phyloP scores from a whole-genome alignment of 2,888 invertebrate genomes.

The Bruchidius siliquastri region DNA sequence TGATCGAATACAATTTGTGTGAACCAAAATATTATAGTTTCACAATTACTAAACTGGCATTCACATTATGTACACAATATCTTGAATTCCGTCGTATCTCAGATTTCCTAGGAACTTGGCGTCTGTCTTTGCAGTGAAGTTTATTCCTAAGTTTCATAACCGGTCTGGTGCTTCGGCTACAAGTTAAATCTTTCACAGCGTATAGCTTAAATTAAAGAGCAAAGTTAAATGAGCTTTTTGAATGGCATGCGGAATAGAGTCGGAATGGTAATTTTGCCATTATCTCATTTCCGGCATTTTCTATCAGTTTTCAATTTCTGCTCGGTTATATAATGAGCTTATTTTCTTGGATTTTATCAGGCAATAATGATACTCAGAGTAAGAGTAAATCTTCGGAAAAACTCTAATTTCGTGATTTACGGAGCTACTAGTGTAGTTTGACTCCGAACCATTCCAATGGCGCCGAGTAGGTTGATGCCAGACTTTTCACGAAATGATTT shows the following conservation, averaged over 20 bases:
- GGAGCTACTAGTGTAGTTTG: too few relatives aligned
- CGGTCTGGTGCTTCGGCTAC: not conserved
- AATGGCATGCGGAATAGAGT: not conserved
- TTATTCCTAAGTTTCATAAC: not conserved
- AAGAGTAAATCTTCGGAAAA: too few relatives aligned
- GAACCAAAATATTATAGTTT: too few relatives aligned
- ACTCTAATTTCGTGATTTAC: too few relatives aligned
- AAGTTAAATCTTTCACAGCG: not conserved
- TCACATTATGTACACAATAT: not conserved
- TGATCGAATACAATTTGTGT: too few relatives aligned
- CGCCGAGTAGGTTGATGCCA: too few relatives aligned
- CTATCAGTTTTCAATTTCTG: not conserved
- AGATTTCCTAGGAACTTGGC: not conserved
- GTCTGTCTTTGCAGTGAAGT: not conserved
- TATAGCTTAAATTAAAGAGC: not conserved
- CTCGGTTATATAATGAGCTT: not conserved
- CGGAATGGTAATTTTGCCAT: not conserved
- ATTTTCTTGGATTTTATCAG: not conserved
- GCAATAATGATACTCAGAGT: not conserved
- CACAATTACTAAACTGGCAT: too few relatives aligned
- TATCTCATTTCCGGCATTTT: not conserved
- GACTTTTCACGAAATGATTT: too few relatives aligned
- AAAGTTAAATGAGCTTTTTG: not conserved
- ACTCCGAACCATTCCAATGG: too few relatives aligned
- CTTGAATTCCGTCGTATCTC: not conserved